phyloP scores from a whole-genome alignment of 2,113 vertebrate species.

The Mugil cephalus region DNA sequence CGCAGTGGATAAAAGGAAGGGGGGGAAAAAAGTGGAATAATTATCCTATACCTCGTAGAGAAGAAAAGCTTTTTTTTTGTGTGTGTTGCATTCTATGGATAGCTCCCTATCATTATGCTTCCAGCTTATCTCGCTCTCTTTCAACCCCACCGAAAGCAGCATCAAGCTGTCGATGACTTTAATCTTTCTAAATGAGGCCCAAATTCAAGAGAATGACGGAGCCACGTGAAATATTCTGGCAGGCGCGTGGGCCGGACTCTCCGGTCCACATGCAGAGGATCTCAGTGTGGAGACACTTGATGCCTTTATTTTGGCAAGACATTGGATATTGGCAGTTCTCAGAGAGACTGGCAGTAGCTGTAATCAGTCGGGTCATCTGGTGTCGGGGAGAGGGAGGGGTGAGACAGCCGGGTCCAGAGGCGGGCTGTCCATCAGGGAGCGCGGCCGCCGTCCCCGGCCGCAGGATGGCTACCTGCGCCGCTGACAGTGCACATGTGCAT shows the following conservation, averaged over 20 bases:
- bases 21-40: slow-evolving; percentile 36
- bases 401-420: slow-evolving; percentile 71
- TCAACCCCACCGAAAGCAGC: slow-evolving; percentile 59
- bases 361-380: slow-evolving; percentile 79
- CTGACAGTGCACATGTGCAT: slow-evolving; percentile 51
- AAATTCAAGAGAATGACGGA: slow-evolving; percentile 40
- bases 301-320: slow-evolving; percentile 76
- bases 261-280: slow-evolving; percentile 17
- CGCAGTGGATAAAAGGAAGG: slow-evolving; percentile 36
- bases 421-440: slow-evolving; percentile 69
- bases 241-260: slow-evolving; percentile 11
- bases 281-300: slow-evolving; percentile 57
- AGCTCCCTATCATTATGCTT: slow-evolving; percentile 58
- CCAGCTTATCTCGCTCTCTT: slow-evolving; percentile 55
- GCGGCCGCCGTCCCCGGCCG: slow-evolving; percentile 46
- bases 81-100: slow-evolving; percentile 40
- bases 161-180: slow-evolving; percentile 57
- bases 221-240: slow-evolving; percentile 20
- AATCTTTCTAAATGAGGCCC: slow-evolving; percentile 65
- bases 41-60: slow-evolving; percentile 62
- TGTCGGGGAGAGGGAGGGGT: slow-evolving; percentile 49
- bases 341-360: slow-evolving; percentile 75
- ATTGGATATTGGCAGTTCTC: slow-evolving; percentile 75
- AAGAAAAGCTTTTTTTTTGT: slow-evolving; percentile 27
- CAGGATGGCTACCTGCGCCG: slow-evolving; percentile 34